Evolutionary conservation across 2,113 vertebrate species (phyloP).

Genomic region (Pipra filicauda): DNA sequence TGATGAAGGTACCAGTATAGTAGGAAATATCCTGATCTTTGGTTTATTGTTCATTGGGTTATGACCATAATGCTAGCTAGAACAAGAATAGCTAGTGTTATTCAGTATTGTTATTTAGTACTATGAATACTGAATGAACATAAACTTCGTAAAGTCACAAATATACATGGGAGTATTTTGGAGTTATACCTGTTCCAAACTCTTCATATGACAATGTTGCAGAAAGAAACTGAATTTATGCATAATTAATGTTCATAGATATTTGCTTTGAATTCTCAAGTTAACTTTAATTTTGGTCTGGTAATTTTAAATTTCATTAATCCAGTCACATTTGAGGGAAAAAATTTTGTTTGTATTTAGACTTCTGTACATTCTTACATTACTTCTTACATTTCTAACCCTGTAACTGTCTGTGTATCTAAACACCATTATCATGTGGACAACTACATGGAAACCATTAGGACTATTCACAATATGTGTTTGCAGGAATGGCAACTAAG

Average conservation of each 20-base stretch:
- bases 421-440: neutral
- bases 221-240: neutral
- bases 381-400: neutral
- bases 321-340: neutral
- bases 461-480: neutral
- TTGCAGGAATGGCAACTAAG: neutral
- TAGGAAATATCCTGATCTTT: neutral
- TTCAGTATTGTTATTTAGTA: neutral
- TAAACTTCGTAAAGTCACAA: neutral
- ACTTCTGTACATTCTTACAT: neutral
- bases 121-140: neutral
- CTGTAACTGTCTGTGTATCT: neutral
- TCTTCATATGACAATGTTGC: neutral
- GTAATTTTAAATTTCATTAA: neutral
- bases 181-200: neutral
- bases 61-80: neutral
- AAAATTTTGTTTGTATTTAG: neutral
- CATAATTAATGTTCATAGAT: neutral
- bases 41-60: neutral
- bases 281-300: neutral
- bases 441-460: neutral
- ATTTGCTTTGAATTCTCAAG: conserved; percentile 20
- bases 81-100: neutral
- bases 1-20: neutral
- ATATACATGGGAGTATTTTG: neutral